phyloP scores from a whole-genome alignment of 2,888 invertebrate genomes.

The Macrophya alboannulata region DNA sequence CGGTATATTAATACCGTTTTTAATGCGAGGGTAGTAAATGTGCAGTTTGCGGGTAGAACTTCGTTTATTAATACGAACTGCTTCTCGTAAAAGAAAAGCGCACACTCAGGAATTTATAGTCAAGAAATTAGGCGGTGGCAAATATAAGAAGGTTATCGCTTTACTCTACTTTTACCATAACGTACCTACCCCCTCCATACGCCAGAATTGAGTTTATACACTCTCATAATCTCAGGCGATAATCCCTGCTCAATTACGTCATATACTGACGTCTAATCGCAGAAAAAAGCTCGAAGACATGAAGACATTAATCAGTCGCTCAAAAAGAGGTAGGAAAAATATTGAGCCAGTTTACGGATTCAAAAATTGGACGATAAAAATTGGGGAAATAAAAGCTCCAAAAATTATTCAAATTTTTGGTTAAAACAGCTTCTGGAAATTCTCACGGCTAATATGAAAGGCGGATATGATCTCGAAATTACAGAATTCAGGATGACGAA shows the following conservation, averaged over 20 bases:
- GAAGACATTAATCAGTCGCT: neutral
- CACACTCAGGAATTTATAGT: slow-evolving; percentile 47
- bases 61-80: slow-evolving; percentile 75
- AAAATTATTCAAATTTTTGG: too few species aligned
- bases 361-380: too few species aligned
- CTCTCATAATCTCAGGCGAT: neutral
- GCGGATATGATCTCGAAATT: too few species aligned
- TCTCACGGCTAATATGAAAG: too few species aligned
- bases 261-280: neutral
- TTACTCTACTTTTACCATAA: slow-evolving; percentile 30
- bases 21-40: slow-evolving; percentile 65
- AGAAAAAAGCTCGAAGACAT: neutral
- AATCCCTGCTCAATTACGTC: neutral
- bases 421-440: too few species aligned
- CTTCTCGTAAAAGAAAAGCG: slow-evolving; percentile 66
- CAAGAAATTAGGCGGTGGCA: slow-evolving; percentile 49
- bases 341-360: too few species aligned
- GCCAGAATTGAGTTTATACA: neutral
- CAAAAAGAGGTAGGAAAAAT: too few species aligned
- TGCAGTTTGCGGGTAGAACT: slow-evolving; percentile 67
- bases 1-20: slow-evolving; percentile 72
- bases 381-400: neutral
- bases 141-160: slow-evolving; percentile 43
- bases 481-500: too few species aligned
- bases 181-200: neutral